Conservation (phyloP, 2,888 invertebrate species). For the Herminia tarsipennalis region DNA sequence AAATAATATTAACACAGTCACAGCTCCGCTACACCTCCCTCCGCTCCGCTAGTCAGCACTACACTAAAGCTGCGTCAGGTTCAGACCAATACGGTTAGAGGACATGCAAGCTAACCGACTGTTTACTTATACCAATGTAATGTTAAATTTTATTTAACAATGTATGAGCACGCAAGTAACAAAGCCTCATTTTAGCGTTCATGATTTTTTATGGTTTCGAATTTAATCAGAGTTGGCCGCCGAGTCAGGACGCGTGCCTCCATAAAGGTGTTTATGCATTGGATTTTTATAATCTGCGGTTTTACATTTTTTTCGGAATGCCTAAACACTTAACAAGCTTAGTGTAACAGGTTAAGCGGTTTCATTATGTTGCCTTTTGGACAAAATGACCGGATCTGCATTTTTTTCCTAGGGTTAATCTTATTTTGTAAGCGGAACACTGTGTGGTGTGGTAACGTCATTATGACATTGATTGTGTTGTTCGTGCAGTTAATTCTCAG, state of each 20-base stretch:
- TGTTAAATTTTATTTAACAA: slow-evolving; percentile 45
- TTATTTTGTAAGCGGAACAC: no score
- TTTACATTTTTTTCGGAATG: neutral
- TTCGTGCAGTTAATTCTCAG: no score
- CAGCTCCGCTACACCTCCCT: no score
- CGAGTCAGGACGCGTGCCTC: slow-evolving; percentile 47
- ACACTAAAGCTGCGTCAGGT: neutral
- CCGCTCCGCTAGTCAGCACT: slow-evolving; percentile 2
- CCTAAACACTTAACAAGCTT: no score
- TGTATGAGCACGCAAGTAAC: slow-evolving; percentile 46
- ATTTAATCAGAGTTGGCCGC: slow-evolving; percentile 67
- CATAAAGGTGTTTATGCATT: slow-evolving; percentile 41
- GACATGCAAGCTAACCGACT: slow-evolving; percentile 50
- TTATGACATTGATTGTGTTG: no score
- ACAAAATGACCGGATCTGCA: no score
- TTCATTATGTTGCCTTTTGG: no score
- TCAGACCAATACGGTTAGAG: slow-evolving; percentile 32
- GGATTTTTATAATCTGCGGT: neutral
- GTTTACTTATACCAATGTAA: slow-evolving; percentile 45
- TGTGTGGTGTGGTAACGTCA: no score
- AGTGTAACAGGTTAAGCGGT: neutral
- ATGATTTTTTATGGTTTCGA: slow-evolving; percentile 72
- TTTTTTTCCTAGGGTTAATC: no score
- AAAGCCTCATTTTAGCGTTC: slow-evolving; percentile 42
- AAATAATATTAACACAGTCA: no score